Conservation (phyloP, 1,140 invertebrate genomes). For the Gonatopus flavifemur region DNA sequence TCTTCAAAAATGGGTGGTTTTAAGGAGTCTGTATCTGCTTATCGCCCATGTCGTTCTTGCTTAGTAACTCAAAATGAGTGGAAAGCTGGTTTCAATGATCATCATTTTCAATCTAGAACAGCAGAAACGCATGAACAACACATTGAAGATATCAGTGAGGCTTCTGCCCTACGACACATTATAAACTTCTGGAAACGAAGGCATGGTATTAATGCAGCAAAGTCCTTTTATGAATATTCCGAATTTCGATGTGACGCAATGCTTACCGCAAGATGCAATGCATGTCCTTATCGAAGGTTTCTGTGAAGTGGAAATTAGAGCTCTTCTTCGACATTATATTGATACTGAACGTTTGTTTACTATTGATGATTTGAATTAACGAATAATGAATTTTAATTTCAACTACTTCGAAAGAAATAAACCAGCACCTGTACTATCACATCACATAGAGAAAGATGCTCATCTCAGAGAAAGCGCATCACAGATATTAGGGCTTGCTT, state of each 20-base stretch:
- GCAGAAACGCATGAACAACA: background rate
- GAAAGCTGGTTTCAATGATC: constrained; percentile 2
- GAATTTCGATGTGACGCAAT: constrained; percentile 20
- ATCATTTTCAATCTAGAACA: background rate
- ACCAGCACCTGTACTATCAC: constrained; percentile 1
- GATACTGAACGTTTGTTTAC: constrained; percentile 11
- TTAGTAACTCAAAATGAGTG: constrained; percentile 1
- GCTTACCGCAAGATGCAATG: constrained; percentile 31
- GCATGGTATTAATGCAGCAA: constrained; percentile 2
- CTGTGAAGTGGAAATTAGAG: constrained; percentile 4
- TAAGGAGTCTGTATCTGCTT: constrained; percentile 13
- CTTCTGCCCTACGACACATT: background rate
- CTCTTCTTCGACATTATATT: constrained; percentile 14
- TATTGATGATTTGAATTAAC: background rate
- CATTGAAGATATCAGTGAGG: background rate
- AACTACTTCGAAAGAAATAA: constrained; percentile 17
- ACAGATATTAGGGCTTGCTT: background rate
- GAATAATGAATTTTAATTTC: constrained; percentile 22
- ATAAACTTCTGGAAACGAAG: background rate
- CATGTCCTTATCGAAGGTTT: constrained; percentile 28
- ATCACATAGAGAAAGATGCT: background rate
- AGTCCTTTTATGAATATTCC: constrained; percentile 1
- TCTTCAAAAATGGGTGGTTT: constrained; percentile 3
- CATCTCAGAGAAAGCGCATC: background rate
- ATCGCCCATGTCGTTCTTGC: constrained; percentile 8